Evolutionary conservation across 2,113 vertebrate genomes (phyloP), one percentile per base, ranked within the genome.

Genomic region (Macheiramphus alcinus): DNA sequence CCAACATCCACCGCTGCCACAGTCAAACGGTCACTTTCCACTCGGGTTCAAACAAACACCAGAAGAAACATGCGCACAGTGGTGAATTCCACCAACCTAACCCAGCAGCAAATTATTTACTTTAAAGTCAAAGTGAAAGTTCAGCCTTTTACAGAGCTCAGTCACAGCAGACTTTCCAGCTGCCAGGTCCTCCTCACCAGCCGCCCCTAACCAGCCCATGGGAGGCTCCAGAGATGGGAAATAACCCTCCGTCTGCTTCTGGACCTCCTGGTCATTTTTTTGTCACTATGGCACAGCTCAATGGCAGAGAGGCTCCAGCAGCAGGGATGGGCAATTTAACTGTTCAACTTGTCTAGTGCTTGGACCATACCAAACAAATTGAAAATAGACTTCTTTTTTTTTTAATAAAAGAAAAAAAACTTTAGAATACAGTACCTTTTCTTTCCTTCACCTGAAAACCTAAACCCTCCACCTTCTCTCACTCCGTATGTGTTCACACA

Each of bases 91-190:
- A 94, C 66, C 83, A 73, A 27, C 27, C 38, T 40, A 84, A 84
- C 48, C 34, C 80, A 91, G 66, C 9, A 50, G 84, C 20, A 34
- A 65, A 68, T 26, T 25, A 48, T 20, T 26, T 34, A 36, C 43
- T 70, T 62, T 29, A 5, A 80, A 88, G 71, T 90, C 92, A 96
- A 68, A 96, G 21, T 29, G 88, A 94, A 97, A 96, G 97, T 74
- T 86, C 59, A 93, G 38, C 52, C 34, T 65, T 76, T 58, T 40
- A 22, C 50, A 90, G 58, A 82, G 88, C 70, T 94, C 86, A 81
- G 87, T 47, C 71, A 76, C 10, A 16, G 62, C 53, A 95, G 78
- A 85, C 6, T 59, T 91, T 53, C 80, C 91, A 90, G 40, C 27
- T n/a, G n/a, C 17, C 2, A 4, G 55, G 36, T 75, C 47, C 84